A percentile compares a stretch with the other conserved stretches of the same genome.
Evolutionary conservation across 2,113 vertebrate species (phyloP).

Genomic region (Hyla sarda): DNA sequence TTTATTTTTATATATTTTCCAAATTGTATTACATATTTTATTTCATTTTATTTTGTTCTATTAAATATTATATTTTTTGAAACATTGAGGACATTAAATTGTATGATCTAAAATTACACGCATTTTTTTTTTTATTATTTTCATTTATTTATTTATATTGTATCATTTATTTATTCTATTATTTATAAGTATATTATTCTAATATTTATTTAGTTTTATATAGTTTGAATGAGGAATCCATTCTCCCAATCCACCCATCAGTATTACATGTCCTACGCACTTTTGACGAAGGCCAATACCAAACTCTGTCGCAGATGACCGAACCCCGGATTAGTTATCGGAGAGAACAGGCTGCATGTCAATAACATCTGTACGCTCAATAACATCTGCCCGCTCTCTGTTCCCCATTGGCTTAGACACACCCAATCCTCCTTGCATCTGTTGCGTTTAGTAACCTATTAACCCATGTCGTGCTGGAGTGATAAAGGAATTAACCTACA

Average conservation of each 20-base stretch:
- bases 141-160: too few relatives aligned
- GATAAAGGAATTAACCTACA: too few relatives aligned
- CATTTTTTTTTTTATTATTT: too few relatives aligned
- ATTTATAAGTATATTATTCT: too few relatives aligned
- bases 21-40: not conserved
- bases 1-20: too few relatives aligned
- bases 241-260: not conserved
- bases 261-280: not conserved
- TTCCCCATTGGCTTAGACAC: constrained; percentile 7
- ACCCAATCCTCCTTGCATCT: not conserved
- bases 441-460: not conserved
- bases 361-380: constrained; percentile 54
- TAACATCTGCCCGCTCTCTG: constrained; percentile 34
- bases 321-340: not conserved
- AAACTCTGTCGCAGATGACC: constrained; percentile 7
- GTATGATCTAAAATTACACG: too few relatives aligned
- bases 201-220: too few relatives aligned
- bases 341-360: constrained; percentile 24
- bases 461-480: not conserved
- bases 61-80: too few relatives aligned
- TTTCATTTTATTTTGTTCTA: not conserved
- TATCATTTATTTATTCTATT: too few relatives aligned
- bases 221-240: not conserved
- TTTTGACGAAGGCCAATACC: not conserved
- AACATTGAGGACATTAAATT: too few relatives aligned